Base-by-base conservation (phyloP, 2,888 invertebrate species). In the Endomychus coccineus region DNA sequence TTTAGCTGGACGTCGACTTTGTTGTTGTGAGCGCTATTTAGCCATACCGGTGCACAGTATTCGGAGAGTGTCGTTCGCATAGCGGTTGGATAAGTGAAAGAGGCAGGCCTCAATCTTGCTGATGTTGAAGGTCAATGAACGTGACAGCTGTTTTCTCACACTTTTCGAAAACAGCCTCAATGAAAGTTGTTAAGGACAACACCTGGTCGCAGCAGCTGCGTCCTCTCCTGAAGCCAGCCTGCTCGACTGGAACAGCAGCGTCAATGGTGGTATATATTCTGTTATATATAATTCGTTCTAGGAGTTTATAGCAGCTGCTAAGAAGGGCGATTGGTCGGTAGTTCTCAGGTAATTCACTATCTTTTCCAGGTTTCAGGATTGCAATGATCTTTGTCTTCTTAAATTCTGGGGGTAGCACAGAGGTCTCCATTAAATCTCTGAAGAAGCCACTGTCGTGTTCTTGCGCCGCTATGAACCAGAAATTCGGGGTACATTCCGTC, bases 291-390 rank as follows among this genome's bases (percentile, higher is more conserved):
- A 30, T 14, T 11, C 30, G 7, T 19, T 39, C 35, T 14, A 39
- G 30, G 1, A 39, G 39, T 14, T 39, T 34, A 15, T 33, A 34
- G 4, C 14, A 19, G 5, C 28, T 21, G 12, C 25, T 12, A 21
- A 36, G 29, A 15, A 39, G 28, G 27, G 21, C 35, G 11, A 36
- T 40, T 23, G 36, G 36, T 16, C 21, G 27, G 30, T 36, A 40
- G 16, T 27, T 43, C 13, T 40, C 29, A 5, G 37, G 27, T 6
- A 12, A 16, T 11, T 43, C 32, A 25, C 11, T 21, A 16, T 34
- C 22, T 40, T 40, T 43, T n/a, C 34, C 36, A 27, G 34, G 25
- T 40, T 37, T 41, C n/a, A 38, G 12, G 12, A 29, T 28, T 14
- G 41, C 38, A 1, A 41, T 37, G 11, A 34, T 17, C 16, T 43